A percentile compares a stretch with the other conserved stretches of the same genome.
These are phyloP conservation scores for Xerus inauris DNA, from an alignment of 2,113 vertebrate species.

Conservation along the genomic window DNA sequence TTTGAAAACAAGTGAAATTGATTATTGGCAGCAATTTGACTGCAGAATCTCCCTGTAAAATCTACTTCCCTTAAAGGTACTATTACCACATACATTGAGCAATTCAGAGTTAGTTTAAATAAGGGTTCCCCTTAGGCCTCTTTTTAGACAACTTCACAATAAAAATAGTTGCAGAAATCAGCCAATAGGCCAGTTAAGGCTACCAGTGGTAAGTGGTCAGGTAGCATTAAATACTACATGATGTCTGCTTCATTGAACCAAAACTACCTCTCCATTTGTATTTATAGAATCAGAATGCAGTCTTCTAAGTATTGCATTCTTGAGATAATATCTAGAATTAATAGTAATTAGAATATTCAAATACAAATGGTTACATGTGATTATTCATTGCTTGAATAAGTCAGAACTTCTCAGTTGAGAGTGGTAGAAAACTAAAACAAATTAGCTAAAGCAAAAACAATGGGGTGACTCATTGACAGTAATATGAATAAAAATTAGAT, in stretches of 20 bases:
- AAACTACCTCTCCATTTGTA: neutral
- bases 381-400: neutral
- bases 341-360: slow-evolving; percentile 18
- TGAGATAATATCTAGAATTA: slow-evolving; percentile 13
- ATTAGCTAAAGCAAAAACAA: neutral
- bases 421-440: neutral
- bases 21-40: slow-evolving; percentile 3
- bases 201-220: neutral
- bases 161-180: neutral
- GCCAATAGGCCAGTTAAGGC: neutral
- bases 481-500: neutral
- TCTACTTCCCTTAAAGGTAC: neutral
- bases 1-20: slow-evolving; percentile 7
- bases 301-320: too few species aligned
- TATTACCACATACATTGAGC: neutral
- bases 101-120: slow-evolving; percentile 1
- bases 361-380: neutral
- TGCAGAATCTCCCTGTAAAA: neutral
- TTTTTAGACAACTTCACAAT: neutral
- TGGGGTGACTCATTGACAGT: neutral
- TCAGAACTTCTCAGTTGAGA: slow-evolving; percentile 24
- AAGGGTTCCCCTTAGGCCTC: neutral
- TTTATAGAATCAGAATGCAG: neutral
- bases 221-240: neutral
- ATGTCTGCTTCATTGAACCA: neutral